Conservation (phyloP, 2,113 vertebrate genomes). For the Hippolais icterina region DNA sequence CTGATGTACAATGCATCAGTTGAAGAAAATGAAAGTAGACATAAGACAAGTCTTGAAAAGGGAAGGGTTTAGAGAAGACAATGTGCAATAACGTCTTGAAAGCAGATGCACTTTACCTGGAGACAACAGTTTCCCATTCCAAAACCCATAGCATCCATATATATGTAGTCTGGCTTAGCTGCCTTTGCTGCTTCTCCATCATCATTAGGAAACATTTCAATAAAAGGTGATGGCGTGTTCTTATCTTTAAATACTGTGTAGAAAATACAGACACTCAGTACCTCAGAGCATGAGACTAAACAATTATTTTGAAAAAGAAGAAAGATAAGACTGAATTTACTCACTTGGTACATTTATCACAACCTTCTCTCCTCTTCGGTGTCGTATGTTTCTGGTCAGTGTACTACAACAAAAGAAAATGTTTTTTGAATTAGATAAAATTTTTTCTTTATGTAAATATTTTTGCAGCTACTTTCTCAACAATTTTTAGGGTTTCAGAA, state of each 20-base stretch:
- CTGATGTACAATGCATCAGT: neutral
- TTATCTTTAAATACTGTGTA: conserved; percentile 91
- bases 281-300: neutral
- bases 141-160: conserved; percentile 99
- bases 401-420: conserved; percentile 77
- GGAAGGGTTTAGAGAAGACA: neutral
- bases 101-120: conserved; percentile 78
- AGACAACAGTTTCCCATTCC: conserved; percentile 99
- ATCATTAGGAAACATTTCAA: conserved; percentile 88
- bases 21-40: neutral
- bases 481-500: neutral
- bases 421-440: neutral
- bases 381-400: conserved; percentile 93
- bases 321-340: conserved; percentile 10
- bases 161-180: conserved; percentile 88
- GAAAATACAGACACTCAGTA: neutral
- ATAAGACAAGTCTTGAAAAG: neutral
- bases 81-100: neutral
- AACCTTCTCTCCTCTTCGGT: conserved; percentile 95
- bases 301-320: neutral
- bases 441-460: neutral
- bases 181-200: conserved; percentile 85
- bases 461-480: neutral
- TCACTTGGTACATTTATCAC: conserved; percentile 96
- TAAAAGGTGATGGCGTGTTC: conserved; percentile 87